These are phyloP conservation scores for Agrotis puta DNA, from an alignment of 2,888 invertebrate genomes.

Conservation along the genomic window DNA sequence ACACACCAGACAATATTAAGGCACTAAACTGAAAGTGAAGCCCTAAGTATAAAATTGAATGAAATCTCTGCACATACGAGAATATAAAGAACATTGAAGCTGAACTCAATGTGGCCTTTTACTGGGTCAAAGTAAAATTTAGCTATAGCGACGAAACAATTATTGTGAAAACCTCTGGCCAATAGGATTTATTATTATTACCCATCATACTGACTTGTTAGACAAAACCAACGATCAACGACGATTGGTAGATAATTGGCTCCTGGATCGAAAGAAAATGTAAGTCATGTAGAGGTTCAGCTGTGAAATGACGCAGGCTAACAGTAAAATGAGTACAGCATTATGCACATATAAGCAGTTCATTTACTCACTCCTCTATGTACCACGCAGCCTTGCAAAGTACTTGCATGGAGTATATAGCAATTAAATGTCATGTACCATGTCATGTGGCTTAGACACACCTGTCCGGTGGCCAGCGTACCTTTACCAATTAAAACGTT, in stretches of 20 bases:
- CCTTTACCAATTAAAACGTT: conserved; percentile 49
- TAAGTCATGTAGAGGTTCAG: too few relatives aligned
- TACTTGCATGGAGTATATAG: conserved; percentile 29
- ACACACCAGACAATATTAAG: not conserved
- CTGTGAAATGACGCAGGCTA: too few relatives aligned
- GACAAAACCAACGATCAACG: too few relatives aligned
- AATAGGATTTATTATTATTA: not conserved
- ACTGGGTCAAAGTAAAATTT: not conserved
- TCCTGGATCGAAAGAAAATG: too few relatives aligned
- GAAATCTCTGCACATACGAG: not conserved
- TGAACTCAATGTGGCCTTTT: not conserved
- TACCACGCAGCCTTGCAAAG: conserved; percentile 27
- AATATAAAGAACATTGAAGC: not conserved
- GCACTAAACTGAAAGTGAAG: not conserved
- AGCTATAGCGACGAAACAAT: not conserved
- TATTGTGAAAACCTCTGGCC: not conserved
- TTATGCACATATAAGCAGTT: conserved; percentile 10
- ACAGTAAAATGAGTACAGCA: not conserved
- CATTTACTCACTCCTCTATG: conserved; percentile 21
- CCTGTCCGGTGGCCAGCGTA: conserved; percentile 38
- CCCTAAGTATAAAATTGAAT: not conserved
- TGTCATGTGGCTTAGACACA: conserved; percentile 42
- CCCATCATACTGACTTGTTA: too few relatives aligned
- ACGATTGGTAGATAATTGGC: too few relatives aligned
- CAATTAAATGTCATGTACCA: conserved; percentile 50